phyloP scores from a whole-genome alignment of 2,888 invertebrate species.

The Oxyteleia sp. region DNA sequence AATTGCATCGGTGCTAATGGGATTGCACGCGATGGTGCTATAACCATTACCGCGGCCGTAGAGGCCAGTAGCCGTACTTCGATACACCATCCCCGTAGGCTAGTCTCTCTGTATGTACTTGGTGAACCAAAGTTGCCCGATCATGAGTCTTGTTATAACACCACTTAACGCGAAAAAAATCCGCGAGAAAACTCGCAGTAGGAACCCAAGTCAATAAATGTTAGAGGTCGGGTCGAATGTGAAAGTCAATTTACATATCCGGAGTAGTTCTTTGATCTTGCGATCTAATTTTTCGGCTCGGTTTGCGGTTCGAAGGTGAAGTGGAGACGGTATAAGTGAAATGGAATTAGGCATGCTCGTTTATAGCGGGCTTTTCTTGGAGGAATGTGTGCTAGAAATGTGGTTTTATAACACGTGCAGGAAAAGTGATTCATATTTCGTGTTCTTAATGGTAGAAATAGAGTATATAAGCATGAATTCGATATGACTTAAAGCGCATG shows the following conservation, averaged over 20 bases:
- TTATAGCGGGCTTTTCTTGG: not conserved
- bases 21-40: conserved; percentile 87
- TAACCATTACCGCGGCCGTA: conserved; percentile 86
- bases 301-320: not conserved
- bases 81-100: conserved; percentile 74
- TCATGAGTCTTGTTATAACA: conserved; percentile 65
- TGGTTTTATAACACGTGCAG: no score
- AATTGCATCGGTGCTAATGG: conserved; percentile 88
- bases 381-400: no score
- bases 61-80: conserved; percentile 74
- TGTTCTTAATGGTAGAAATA: no score
- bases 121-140: conserved; percentile 73
- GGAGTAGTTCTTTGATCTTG: conserved; percentile 17
- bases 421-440: no score
- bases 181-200: conserved; percentile 9
- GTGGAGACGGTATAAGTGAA: not conserved
- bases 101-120: conserved; percentile 65
- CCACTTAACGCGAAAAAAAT: conserved; percentile 55
- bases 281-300: conserved; percentile 12
- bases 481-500: no score
- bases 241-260: conserved; percentile 39
- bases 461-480: no score
- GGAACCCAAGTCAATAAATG: conserved; percentile 34
- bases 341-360: not conserved
- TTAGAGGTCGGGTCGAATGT: conserved; percentile 18